Evolutionary conservation across 2,113 vertebrate species (phyloP).

Genomic region (Electrona antarctica): DNA sequence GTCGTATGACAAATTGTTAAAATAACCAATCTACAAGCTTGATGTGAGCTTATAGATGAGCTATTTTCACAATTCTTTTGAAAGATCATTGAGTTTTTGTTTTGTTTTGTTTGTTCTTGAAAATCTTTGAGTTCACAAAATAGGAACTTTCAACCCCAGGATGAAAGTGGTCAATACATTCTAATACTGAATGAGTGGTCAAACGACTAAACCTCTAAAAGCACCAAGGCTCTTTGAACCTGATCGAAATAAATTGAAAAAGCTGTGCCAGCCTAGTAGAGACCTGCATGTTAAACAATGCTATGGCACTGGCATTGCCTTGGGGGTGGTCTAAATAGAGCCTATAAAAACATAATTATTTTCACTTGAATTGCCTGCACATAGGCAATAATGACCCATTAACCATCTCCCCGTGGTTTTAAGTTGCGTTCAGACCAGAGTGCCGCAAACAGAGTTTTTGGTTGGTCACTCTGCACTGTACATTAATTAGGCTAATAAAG

Average conservation of each 20-base stretch:
- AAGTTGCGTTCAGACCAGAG: conserved; percentile 17
- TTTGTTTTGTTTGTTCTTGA: no score
- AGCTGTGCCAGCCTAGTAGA: conserved; percentile 72
- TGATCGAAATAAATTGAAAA: conserved; percentile 10
- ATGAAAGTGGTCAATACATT: no score
- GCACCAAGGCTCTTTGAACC: neutral
- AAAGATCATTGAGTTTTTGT: no score
- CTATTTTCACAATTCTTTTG: no score
- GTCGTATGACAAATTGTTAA: no score
- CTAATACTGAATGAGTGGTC: no score
- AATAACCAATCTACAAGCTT: no score
- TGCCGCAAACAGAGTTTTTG: neutral
- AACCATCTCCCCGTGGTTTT: conserved; percentile 14
- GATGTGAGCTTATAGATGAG: no score
- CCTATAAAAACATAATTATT: conserved; percentile 44
- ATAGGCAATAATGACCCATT: conserved; percentile 27
- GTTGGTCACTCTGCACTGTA: no score
- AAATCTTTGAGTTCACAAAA: no score
- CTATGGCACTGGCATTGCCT: neutral
- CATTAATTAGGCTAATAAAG: no score
- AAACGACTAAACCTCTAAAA: neutral
- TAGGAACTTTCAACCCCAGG: no score
- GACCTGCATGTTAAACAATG: conserved; percentile 13
- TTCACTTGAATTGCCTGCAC: conserved; percentile 10
- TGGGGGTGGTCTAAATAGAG: conserved; percentile 68